Evolutionary conservation across 2,888 invertebrate species (phyloP).

Genomic region (Aricia artaxerxes): DNA sequence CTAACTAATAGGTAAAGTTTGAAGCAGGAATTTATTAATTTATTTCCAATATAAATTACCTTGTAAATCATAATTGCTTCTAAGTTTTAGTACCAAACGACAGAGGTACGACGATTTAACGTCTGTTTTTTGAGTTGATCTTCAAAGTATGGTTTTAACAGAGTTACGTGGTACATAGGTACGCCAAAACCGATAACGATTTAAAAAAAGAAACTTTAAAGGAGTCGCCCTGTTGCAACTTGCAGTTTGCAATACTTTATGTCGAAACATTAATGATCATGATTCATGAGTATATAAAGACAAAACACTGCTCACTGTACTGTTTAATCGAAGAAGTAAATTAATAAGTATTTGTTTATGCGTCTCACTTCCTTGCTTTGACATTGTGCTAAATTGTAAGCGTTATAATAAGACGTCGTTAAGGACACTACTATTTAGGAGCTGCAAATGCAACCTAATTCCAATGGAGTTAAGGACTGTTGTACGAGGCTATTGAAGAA

Average conservation of each 20-base stretch:
- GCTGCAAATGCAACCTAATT: not conserved
- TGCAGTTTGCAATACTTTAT: too few species aligned
- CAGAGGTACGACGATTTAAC: not conserved
- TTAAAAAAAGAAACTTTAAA: not conserved
- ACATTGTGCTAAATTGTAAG: slow-evolving; percentile 16
- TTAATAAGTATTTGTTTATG: not conserved
- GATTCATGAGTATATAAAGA: too few species aligned
- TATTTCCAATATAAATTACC: not conserved
- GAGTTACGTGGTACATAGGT: not conserved
- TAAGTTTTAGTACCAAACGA: not conserved
- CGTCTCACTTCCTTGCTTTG: slow-evolving; percentile 8
- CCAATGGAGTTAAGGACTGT: not conserved
- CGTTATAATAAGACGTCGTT: not conserved
- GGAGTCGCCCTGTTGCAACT: too few species aligned
- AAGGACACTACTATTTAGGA: not conserved
- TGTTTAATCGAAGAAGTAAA: not conserved
- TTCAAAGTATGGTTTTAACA: not conserved
- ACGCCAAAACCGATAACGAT: not conserved
- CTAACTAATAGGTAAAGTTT: not conserved
- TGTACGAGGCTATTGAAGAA: not conserved
- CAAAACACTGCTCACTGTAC: too few species aligned
- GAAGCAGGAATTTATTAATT: not conserved
- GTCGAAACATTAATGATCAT: too few species aligned
- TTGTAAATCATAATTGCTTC: not conserved
- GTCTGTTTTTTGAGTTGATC: not conserved